These are phyloP conservation scores for Phalacrocorax aristotelis DNA, from an alignment of 2,113 vertebrate genomes.

Conservation along the genomic window DNA sequence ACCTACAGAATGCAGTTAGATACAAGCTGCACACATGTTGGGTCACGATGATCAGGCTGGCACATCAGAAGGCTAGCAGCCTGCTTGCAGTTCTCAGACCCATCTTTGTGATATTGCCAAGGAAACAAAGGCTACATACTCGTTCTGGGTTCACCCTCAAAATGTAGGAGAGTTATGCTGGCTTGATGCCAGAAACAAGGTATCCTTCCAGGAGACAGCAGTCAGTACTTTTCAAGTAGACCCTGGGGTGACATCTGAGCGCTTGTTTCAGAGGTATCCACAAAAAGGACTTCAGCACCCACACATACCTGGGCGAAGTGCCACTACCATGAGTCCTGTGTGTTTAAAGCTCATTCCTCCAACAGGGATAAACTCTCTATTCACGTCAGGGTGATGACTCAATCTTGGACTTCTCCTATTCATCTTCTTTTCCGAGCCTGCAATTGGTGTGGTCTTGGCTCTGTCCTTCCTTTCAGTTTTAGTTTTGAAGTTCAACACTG, in stretches of 20 bases:
- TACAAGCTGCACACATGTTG: neutral
- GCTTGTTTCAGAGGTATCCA: neutral
- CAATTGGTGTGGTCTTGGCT: neutral
- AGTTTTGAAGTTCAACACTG: neutral
- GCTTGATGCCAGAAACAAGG: neutral
- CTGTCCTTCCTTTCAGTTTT: neutral
- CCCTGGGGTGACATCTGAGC: neutral
- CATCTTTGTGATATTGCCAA: neutral
- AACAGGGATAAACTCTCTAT: neutral
- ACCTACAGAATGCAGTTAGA: neutral
- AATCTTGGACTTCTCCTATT: neutral
- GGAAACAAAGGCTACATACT: neutral
- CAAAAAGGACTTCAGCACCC: neutral
- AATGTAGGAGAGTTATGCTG: neutral
- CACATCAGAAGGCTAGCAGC: neutral
- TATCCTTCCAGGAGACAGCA: neutral
- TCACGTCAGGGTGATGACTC: neutral
- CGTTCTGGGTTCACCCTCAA: neutral
- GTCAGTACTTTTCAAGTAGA: neutral
- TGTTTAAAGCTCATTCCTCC: neutral
- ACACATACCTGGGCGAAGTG: neutral
- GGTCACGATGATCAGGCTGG: neutral
- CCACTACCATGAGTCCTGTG: neutral
- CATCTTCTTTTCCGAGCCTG: neutral
- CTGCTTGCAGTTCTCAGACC: neutral